phyloP scores from a whole-genome alignment of 2,797 vertebrate species.

The Sebastes nivosus region DNA sequence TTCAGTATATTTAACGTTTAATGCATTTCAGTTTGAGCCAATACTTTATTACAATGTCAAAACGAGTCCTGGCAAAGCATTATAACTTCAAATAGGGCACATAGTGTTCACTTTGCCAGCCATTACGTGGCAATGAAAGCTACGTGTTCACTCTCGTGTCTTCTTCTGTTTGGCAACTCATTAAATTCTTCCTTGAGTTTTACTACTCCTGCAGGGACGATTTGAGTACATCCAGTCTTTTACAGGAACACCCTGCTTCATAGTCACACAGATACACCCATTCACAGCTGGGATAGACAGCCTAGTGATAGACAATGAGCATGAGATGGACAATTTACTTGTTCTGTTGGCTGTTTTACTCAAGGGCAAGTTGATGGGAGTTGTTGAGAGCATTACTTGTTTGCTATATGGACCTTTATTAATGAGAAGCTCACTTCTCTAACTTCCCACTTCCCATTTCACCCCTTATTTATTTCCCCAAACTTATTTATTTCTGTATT shows the following conservation, averaged over 20 bases:
- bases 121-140: not conserved
- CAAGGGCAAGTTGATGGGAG: not conserved
- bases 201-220: conserved; percentile 8
- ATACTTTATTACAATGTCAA: not conserved
- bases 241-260: conserved; percentile 6
- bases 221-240: conserved; percentile 11
- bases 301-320: not conserved
- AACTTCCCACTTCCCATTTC: not conserved
- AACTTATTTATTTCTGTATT: too few species aligned
- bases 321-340: not conserved
- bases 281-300: conserved; percentile 36
- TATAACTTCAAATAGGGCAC: not conserved
- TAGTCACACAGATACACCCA: conserved; percentile 24
- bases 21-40: not conserved
- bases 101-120: not conserved
- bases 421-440: not conserved
- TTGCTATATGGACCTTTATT: not conserved
- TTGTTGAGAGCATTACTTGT: not conserved
- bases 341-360: conserved; percentile 4
- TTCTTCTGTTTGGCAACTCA: not conserved
- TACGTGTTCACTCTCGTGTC: not conserved
- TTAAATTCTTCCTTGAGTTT: not conserved
- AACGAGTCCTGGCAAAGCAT: not conserved
- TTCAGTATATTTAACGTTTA: not conserved
- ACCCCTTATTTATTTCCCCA: too few species aligned